Conservation (phyloP, 2,797 vertebrate genomes). For the Urosaurus nigricauda region DNA sequence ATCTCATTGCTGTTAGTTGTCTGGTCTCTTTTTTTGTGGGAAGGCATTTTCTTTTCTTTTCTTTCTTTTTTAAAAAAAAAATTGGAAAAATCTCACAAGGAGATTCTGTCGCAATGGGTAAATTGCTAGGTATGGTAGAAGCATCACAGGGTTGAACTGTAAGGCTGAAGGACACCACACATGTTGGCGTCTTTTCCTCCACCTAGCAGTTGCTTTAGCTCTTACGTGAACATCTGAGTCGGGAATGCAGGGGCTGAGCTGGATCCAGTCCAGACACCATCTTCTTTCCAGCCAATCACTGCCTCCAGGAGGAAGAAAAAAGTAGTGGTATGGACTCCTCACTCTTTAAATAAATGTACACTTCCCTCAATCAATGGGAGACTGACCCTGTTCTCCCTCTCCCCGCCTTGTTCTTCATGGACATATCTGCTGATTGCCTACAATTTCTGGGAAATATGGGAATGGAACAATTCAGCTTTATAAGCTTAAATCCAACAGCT, state of each 20-base stretch:
- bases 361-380: too few species aligned
- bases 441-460: not conserved
- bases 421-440: not conserved
- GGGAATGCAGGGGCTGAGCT: not conserved
- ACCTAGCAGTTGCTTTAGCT: not conserved
- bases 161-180: too few species aligned
- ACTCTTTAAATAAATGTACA: too few species aligned
- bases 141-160: too few species aligned
- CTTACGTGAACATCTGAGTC: not conserved
- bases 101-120: not conserved
- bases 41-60: too few species aligned
- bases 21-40: not conserved
- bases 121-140: not conserved
- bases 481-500: too few species aligned
- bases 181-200: not conserved
- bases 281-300: not conserved
- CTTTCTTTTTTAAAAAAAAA: too few species aligned
- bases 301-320: not conserved
- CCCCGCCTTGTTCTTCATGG: not conserved
- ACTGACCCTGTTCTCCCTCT: too few species aligned
- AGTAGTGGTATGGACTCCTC: not conserved
- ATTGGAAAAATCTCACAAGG: too few species aligned
- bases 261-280: not conserved
- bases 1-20: not conserved
- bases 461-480: not conserved